Evolutionary conservation across 2,113 vertebrate species (phyloP).

Genomic region (Callipepla squamata): DNA sequence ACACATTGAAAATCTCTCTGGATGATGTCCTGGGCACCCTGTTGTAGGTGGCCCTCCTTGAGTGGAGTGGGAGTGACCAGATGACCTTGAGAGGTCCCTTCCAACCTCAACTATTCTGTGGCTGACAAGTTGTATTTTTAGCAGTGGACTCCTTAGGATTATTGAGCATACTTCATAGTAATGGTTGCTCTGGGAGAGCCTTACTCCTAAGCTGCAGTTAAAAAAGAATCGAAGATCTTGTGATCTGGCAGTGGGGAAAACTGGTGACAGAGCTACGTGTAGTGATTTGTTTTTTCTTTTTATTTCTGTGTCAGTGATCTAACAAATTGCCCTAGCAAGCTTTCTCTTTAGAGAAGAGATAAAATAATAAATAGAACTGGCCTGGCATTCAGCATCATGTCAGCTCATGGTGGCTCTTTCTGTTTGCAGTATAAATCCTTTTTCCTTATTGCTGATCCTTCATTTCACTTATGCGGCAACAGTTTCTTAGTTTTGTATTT

Average conservation of each 20-base stretch:
- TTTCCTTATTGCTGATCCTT: neutral
- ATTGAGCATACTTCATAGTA: neutral
- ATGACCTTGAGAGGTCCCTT: neutral
- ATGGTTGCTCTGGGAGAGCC: neutral
- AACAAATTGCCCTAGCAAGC: conserved; percentile 3
- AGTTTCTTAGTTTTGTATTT: neutral
- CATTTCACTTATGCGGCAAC: neutral
- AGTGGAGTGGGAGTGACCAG: neutral
- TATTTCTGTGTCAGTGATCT: conserved; percentile 12
- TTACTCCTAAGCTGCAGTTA: neutral
- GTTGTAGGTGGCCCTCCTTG: neutral
- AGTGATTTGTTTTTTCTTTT: neutral
- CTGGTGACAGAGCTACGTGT: conserved; percentile 9
- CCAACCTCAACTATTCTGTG: neutral
- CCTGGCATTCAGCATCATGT: neutral
- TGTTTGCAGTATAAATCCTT: neutral
- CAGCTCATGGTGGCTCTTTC: neutral
- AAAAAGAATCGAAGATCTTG: neutral
- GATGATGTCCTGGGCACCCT: neutral
- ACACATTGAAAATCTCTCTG: neutral
- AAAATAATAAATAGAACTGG: neutral
- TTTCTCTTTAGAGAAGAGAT: neutral
- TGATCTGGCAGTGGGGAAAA: neutral
- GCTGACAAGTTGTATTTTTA: neutral
- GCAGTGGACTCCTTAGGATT: neutral